Evolutionary conservation across 2,888 invertebrate genomes (phyloP).

Genomic region (Globia sparganii): DNA sequence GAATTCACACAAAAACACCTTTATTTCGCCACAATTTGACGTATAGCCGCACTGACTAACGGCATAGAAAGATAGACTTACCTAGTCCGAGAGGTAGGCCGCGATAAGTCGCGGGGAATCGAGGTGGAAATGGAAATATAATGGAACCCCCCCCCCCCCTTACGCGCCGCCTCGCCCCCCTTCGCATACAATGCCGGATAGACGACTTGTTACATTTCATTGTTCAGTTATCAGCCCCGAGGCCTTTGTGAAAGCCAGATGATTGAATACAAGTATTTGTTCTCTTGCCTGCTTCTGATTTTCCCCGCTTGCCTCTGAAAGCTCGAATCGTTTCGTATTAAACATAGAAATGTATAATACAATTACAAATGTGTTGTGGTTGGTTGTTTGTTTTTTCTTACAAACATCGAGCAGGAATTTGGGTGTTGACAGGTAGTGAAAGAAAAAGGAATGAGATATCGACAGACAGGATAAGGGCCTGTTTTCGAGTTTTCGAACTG

Average conservation of each 20-base stretch:
- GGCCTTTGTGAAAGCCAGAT: constrained; percentile 89
- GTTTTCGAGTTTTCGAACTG: not conserved
- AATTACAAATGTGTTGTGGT: constrained; percentile 79
- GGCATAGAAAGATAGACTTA: constrained; percentile 89
- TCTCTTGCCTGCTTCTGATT: constrained; percentile 88
- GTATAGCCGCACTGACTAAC: constrained; percentile 85
- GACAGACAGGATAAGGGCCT: constrained; percentile 1
- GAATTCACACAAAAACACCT: constrained; percentile 72
- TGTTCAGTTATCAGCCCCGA: constrained; percentile 89
- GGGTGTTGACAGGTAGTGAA: constrained; percentile 26
- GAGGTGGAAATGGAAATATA: constrained; percentile 91
- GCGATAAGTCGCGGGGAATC: constrained; percentile 88
- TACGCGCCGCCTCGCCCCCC: constrained; percentile 68
- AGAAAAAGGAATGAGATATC: constrained; percentile 25
- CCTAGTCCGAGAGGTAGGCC: constrained; percentile 88
- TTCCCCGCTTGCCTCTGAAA: constrained; percentile 85
- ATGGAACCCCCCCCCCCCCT: constrained; percentile 84
- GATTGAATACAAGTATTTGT: constrained; percentile 91
- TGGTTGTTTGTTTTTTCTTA: constrained; percentile 69
- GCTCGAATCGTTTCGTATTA: constrained; percentile 83
- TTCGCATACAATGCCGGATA: constrained; percentile 87
- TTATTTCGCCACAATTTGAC: constrained; percentile 76
- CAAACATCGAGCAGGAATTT: constrained; percentile 33
- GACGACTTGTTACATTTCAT: constrained; percentile 91
- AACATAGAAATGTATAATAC: constrained; percentile 77